Conservation (phyloP, 2,113 vertebrate species). For the Thunnus thynnus region DNA sequence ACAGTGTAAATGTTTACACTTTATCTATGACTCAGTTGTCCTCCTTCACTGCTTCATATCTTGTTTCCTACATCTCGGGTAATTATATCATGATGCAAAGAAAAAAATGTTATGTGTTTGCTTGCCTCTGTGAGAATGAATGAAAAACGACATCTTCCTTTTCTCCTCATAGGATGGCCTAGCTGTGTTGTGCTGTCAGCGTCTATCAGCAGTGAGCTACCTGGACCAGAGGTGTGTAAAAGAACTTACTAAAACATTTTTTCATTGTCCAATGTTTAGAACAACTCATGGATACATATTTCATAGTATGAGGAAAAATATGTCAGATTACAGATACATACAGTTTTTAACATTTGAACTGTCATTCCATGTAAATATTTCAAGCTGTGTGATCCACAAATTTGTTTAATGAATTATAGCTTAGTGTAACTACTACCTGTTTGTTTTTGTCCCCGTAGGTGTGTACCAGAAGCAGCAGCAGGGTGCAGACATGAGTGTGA, state of each 20-base stretch:
- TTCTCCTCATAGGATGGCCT: constrained; percentile 90
- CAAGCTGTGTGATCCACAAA: not conserved
- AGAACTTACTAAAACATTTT: not conserved
- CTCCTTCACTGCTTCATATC: not conserved
- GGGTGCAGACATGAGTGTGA: constrained; percentile 94
- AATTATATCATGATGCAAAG: not conserved
- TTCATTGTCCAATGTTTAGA: not conserved
- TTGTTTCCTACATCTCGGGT: not conserved
- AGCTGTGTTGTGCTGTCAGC: constrained; percentile 83
- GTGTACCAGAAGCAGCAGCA: constrained; percentile 49
- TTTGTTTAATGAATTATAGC: not conserved
- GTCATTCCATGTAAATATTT: not conserved
- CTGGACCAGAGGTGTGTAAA: constrained; percentile 71
- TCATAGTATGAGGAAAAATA: not conserved
- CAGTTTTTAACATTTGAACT: too few species aligned
- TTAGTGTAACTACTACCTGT: not conserved
- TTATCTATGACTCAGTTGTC: not conserved
- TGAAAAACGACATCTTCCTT: constrained; percentile 1
- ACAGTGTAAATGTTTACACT: not conserved
- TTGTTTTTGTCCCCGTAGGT: constrained; percentile 36
- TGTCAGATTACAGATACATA: not conserved
- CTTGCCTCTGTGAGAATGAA: constrained; percentile 6
- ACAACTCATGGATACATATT: not conserved
- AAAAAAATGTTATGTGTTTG: not conserved
- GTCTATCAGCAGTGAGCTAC: constrained; percentile 78